Percentiles rank a stretch among this genome's conserved stretches.
phyloP scores from a whole-genome alignment of 1,140 invertebrate species.

The Drosophila miranda region DNA sequence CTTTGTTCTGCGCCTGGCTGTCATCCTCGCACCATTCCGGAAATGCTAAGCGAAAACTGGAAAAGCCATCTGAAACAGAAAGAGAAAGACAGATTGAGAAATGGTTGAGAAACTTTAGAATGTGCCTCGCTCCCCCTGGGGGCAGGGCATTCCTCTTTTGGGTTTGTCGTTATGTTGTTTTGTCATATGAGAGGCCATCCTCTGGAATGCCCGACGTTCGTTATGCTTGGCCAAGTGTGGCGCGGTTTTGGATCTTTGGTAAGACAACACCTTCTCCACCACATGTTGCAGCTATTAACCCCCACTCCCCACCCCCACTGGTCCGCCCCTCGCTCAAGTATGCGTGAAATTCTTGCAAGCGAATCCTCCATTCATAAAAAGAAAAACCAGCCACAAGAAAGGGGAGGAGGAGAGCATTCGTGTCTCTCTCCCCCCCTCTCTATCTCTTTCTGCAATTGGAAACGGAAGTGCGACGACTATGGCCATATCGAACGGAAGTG shows the following conservation, averaged over 20 bases:
- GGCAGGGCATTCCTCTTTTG: too few relatives aligned
- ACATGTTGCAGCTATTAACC: constrained; percentile 30
- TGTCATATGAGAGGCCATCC: constrained; percentile 38
- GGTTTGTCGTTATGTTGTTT: constrained; percentile 7
- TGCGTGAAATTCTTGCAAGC: constrained; percentile 67
- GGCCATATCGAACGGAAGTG: constrained; percentile 67
- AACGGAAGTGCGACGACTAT: constrained; percentile 60
- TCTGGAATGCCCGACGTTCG: constrained; percentile 50
- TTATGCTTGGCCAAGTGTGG: constrained; percentile 76
- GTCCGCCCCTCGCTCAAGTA: constrained; percentile 39
- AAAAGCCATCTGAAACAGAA: constrained; percentile 90
- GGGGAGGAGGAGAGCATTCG: constrained; percentile 3
- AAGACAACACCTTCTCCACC: constrained; percentile 60
- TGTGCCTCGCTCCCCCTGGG: constrained; percentile 10
- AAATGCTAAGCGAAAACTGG: constrained; percentile 90
- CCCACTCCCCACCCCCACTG: constrained; percentile 1
- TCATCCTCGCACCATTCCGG: constrained; percentile 93
- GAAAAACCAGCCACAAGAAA: not conserved
- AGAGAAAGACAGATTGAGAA: constrained; percentile 31
- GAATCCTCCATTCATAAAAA: constrained; percentile 64
- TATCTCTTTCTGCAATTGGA: constrained; percentile 48
- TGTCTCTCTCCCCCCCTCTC: not conserved
- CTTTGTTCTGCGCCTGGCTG: constrained; percentile 69
- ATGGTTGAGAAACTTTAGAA: constrained; percentile 40
- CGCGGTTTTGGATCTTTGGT: constrained; percentile 58